phyloP scores from a whole-genome alignment of 1,140 invertebrate genomes.

The Dinoponera quadriceps region DNA sequence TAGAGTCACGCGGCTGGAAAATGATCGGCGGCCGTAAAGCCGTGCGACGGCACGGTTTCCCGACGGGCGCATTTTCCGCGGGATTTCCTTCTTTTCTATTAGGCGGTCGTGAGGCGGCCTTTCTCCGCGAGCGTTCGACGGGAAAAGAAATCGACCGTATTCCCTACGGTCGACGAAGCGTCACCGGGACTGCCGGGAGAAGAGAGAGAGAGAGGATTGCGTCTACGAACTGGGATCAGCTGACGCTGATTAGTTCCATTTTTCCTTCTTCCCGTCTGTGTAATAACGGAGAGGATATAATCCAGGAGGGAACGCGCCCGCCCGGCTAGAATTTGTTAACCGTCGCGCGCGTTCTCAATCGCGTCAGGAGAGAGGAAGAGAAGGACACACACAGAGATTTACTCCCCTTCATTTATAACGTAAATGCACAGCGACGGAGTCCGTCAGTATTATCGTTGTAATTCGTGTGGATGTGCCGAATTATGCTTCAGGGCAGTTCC shows the following conservation, averaged over 20 bases:
- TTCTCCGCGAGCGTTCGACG: constrained; percentile 54
- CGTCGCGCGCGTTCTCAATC: constrained; percentile 8
- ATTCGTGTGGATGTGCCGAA: constrained; percentile 5
- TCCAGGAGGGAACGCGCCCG: constrained; percentile 17
- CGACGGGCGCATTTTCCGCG: constrained; percentile 38
- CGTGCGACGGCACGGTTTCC: neutral
- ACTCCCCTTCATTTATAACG: constrained; percentile 32
- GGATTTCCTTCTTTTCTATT: constrained; percentile 46
- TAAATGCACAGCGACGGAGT: constrained; percentile 5
- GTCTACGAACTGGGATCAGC: constrained; percentile 5
- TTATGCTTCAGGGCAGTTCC: neutral
- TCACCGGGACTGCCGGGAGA: neutral
- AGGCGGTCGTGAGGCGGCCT: neutral
- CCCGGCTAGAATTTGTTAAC: constrained; percentile 28
- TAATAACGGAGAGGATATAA: constrained; percentile 40
- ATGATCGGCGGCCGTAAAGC: constrained; percentile 59
- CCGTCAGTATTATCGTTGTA: constrained; percentile 5
- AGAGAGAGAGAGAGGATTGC: neutral
- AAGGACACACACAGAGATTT: neutral
- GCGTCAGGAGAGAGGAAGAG: too few species aligned
- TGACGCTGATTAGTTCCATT: constrained; percentile 46
- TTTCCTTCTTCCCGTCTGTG: neutral
- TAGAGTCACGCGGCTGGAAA: constrained; percentile 65
- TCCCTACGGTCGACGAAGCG: constrained; percentile 24
- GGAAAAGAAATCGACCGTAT: constrained; percentile 47